These are phyloP conservation scores for Metalampra italica DNA, from an alignment of 2,888 invertebrate genomes.

Conservation along the genomic window DNA sequence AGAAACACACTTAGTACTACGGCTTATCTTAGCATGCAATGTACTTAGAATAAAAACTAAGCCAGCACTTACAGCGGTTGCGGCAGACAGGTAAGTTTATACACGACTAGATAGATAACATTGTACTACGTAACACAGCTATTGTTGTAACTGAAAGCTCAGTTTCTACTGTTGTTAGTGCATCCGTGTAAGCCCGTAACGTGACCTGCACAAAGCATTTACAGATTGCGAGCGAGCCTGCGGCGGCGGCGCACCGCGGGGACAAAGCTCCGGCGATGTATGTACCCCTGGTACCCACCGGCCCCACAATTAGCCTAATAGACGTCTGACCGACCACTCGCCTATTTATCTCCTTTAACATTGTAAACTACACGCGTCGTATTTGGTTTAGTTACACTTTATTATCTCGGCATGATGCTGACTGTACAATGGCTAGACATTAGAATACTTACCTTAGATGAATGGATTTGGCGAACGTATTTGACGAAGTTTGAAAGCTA, in stretches of 20 bases:
- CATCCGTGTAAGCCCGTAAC: slow-evolving; percentile 23
- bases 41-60: too few species aligned
- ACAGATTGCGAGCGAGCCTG: slow-evolving; percentile 49
- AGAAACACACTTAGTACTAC: too few species aligned
- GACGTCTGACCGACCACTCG: slow-evolving; percentile 36
- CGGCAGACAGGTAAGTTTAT: too few species aligned
- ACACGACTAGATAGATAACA: background rate
- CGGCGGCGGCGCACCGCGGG: slow-evolving; percentile 42
- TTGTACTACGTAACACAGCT: background rate
- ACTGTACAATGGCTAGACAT: too few species aligned
- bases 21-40: too few species aligned
- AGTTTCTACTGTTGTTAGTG: slow-evolving; percentile 1
- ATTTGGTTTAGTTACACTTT: background rate
- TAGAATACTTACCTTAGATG: too few species aligned
- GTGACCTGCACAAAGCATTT: slow-evolving; percentile 49
- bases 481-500: too few species aligned
- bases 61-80: too few species aligned
- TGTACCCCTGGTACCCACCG: slow-evolving; percentile 22
- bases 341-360: slow-evolving; percentile 16
- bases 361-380: slow-evolving; percentile 19
- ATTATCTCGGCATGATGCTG: too few species aligned
- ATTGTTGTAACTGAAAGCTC: slow-evolving; percentile 17
- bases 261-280: slow-evolving; percentile 46
- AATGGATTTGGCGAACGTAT: too few species aligned
- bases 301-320: slow-evolving; percentile 52